Evolutionary conservation across 2,797 vertebrate species (phyloP), one percentile per base, ranked within the genome.

Genomic region (Myotis findleyi): DNA sequence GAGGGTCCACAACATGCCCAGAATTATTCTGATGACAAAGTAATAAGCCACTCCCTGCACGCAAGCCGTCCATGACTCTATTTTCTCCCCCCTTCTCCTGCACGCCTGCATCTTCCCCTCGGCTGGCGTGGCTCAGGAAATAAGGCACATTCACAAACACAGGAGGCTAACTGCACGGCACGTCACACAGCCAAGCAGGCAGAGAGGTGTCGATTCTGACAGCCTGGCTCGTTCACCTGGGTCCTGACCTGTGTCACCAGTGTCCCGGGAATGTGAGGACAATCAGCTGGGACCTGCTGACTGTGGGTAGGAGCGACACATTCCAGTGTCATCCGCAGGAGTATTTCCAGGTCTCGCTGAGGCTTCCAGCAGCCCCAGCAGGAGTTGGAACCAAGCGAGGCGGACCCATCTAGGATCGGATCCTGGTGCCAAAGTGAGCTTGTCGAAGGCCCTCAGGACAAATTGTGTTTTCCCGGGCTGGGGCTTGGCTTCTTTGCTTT

Each of bases 401-500:
- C n/a, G 59, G 27, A 2, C 0, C 0, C 11, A 62, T 27, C 73
- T 20, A 11, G 21, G 93, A 87, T 66, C 75, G 41, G 33, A 73
- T 62, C 73, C 90, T 27, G 57, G 49, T 4, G 47, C 69, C 57
- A 20, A 11, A 7, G 33, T 38, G 84, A 64, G 62, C 33, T 17
- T 80, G 68, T 87, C 89, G 51, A 73, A 69, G 77, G 49, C 64
- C 83, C 71, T 87, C 36, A 49, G 71, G 86, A 72, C 66, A 94
- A 89, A 83, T 21, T 6, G n/a, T 69, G 33, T 93, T 86, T 91
- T 80, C 79, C 64, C 72, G 91, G 72, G 49, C 47, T 44, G 57
- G 21, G 11, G 47, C 62, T 85, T 90, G 76, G 49, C 20, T 73
- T 96, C 73, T 64, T 75, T 77, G 44, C 79, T 95, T 88, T 91